Evolutionary conservation across 2,888 invertebrate genomes (phyloP).

Genomic region (Nezara viridula): DNA sequence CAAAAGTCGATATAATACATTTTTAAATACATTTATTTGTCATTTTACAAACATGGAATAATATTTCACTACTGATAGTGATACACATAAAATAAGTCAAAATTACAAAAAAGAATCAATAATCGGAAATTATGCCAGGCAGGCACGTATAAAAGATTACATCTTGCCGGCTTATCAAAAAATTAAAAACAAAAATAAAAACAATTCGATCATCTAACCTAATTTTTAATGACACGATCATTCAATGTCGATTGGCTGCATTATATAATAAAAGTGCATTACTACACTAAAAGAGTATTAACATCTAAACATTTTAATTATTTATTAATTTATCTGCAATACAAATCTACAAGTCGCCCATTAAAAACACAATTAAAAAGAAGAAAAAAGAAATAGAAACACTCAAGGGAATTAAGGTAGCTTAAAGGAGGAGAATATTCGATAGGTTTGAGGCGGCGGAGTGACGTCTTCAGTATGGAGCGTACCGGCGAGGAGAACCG

Average conservation of each 20-base stretch:
- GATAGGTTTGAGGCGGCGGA: constrained; percentile 54
- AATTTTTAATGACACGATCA: constrained; percentile 49
- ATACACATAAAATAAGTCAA: constrained; percentile 57
- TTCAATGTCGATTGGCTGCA: constrained; percentile 29
- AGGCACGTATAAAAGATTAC: constrained; percentile 54
- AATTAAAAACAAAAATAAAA: constrained; percentile 26
- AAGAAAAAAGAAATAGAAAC: constrained; percentile 51
- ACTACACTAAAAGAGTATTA: constrained; percentile 59
- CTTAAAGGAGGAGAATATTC: constrained; percentile 31
- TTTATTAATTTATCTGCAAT: constrained; percentile 28
- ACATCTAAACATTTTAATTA: constrained; percentile 55
- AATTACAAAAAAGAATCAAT: constrained; percentile 48
- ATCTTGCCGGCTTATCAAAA: constrained; percentile 35
- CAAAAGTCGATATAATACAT: constrained; percentile 54
- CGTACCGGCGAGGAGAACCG: constrained; percentile 87
- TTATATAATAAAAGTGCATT: constrained; percentile 56
- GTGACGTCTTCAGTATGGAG: constrained; percentile 78
- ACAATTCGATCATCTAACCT: constrained; percentile 56
- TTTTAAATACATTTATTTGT: constrained; percentile 55
- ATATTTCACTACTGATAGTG: constrained; percentile 59
- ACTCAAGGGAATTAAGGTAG: constrained; percentile 42
- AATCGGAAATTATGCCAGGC: constrained; percentile 58
- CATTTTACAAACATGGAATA: constrained; percentile 58
- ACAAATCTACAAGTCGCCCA: constrained; percentile 58
- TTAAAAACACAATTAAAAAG: constrained; percentile 57